These are phyloP conservation scores for Orchestes rusci DNA, from an alignment of 2,888 invertebrate species.

Conservation along the genomic window DNA sequence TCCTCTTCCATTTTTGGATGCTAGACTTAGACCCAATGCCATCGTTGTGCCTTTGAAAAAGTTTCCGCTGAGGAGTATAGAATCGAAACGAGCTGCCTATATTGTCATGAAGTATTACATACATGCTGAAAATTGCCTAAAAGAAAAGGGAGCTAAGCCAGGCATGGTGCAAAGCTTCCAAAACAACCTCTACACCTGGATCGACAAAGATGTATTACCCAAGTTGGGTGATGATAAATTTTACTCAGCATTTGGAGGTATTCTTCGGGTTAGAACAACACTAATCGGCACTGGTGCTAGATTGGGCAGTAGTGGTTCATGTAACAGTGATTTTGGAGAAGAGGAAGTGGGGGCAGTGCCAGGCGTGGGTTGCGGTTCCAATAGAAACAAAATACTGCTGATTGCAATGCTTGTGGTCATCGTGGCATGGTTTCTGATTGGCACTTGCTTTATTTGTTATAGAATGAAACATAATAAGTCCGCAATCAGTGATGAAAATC, in stretches of 20 bases:
- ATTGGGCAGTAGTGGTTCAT: conserved; percentile 11
- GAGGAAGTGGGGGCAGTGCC: conserved; percentile 23
- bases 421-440: conserved; percentile 40
- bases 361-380: conserved; percentile 13
- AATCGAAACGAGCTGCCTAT: conserved; percentile 40
- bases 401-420: conserved; percentile 36
- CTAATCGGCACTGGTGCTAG: conserved; percentile 31
- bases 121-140: conserved; percentile 45
- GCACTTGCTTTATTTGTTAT: conserved; percentile 39
- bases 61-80: conserved; percentile 45
- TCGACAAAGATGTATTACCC: conserved; percentile 42
- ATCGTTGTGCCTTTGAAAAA: conserved; percentile 55
- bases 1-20: conserved; percentile 55
- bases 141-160: conserved; percentile 38
- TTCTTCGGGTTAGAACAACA: conserved; percentile 40
- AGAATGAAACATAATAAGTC: conserved; percentile 27
- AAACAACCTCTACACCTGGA: conserved; percentile 49
- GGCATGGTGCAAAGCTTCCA: conserved; percentile 45
- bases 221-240: conserved; percentile 55
- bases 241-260: conserved; percentile 48
- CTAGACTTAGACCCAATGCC: conserved; percentile 45
- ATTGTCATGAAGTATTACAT: conserved; percentile 50
- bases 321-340: conserved; percentile 19
- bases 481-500: conserved; percentile 2
- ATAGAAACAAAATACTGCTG: conserved; percentile 28